phyloP scores from a whole-genome alignment of 2,797 vertebrate species.

The Cercopithecus hamlyni region DNA sequence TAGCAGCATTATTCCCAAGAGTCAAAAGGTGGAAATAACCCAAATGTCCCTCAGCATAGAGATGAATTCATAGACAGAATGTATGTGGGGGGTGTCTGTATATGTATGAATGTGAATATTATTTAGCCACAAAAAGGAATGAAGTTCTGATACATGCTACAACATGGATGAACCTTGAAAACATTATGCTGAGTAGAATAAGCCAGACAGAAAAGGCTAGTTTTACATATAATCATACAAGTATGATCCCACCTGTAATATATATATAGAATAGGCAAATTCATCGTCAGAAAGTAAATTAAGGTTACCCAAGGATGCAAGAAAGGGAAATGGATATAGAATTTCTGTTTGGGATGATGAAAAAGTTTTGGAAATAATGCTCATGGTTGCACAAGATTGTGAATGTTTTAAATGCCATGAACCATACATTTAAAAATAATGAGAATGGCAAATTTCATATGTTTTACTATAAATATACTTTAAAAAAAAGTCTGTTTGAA shows the following conservation, averaged over 20 bases:
- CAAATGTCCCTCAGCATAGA: neutral
- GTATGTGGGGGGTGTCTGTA: neutral
- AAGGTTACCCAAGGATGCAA: neutral
- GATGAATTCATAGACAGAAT: neutral
- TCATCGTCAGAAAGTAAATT: neutral
- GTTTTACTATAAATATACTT: neutral
- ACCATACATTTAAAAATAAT: neutral
- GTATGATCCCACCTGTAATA: neutral
- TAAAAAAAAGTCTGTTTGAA: neutral
- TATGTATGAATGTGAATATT: neutral
- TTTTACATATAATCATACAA: neutral
- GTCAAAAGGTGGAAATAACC: neutral
- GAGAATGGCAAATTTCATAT: neutral
- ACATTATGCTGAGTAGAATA: constrained; percentile 9
- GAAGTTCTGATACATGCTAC: neutral
- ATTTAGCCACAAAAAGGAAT: neutral
- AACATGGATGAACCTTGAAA: neutral
- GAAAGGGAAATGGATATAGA: neutral
- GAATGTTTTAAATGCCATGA: neutral
- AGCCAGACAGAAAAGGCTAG: neutral
- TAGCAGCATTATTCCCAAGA: neutral
- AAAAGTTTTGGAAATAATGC: neutral
- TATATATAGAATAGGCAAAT: neutral
- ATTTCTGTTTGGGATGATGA: neutral
- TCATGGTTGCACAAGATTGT: neutral